Base-by-base conservation (phyloP, 1,140 invertebrate genomes). In the Stegodyphus mimosarum region DNA sequence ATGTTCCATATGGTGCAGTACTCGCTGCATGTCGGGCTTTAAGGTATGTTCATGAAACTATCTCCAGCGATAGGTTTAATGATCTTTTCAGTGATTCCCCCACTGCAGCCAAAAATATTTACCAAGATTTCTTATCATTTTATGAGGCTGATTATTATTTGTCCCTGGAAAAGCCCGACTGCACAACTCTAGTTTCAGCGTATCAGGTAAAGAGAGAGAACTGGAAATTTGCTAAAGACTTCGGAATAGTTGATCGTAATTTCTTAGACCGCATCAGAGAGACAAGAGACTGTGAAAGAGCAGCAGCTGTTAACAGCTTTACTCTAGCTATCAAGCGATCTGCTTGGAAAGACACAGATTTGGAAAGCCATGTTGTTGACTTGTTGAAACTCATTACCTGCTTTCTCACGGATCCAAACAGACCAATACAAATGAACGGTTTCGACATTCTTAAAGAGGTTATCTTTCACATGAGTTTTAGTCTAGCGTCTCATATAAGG, bases 341-440 rank as follows among this genome's bases (percentile, higher is more conserved):
- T 6, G 7, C 13, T 1, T 84, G 81, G 55, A 50, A 48, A 18
- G 72, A 75, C 10, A 18, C 2, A 9, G 52, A 75, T 13, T 49
- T 75, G 6, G 81, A 75, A 7, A 48, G 49, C 17, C 81, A 84
- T n/a, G 11, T 84, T 7, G 18, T 70, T 17, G 81, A 84, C 51
- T 18, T 84, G 0, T 6, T 70, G 5, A 69, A 76, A 50, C 6
- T 84, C 2, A 52, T 63, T 1, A 11, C 33, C 6, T 53, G 71
- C 0, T 69, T 84, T 15, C n/a, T 84, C 15, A 6, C 13, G 6
- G 60, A 74, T 13, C 7, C 7, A 2, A 70, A 75, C 17, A 51
- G 64, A 11, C 13, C n/a, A 4, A 48, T 76, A 6, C 81, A 84
- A 9, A 49, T 75, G 15, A 70, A 33, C n/a, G 66, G 81, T 2